Percentiles rank a stretch among this genome's conserved stretches.
phyloP scores from a whole-genome alignment of 2,888 invertebrate genomes.

The Campoplex capitator region DNA sequence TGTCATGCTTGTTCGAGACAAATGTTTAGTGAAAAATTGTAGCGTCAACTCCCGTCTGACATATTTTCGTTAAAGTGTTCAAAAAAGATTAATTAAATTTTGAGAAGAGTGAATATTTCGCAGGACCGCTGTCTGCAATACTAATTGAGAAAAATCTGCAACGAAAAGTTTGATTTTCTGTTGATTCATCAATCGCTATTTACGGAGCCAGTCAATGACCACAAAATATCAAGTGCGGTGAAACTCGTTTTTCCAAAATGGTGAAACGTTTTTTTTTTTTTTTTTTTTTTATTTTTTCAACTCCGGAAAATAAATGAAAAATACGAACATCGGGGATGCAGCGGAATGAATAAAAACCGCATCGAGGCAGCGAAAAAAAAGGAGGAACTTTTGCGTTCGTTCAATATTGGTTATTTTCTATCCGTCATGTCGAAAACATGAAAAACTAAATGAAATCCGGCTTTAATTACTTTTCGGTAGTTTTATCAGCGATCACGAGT shows the following conservation, averaged over 20 bases:
- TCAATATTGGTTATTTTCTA: slow-evolving; percentile 44
- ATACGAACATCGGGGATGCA: slow-evolving; percentile 5
- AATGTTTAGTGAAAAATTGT: slow-evolving; percentile 64
- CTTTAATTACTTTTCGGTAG: slow-evolving; percentile 58
- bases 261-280: neutral
- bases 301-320: slow-evolving; percentile 48
- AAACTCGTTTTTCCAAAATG: neutral
- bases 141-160: neutral
- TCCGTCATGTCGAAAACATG: slow-evolving; percentile 21
- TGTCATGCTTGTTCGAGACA: slow-evolving; percentile 64
- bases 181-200: slow-evolving; percentile 43
- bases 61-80: slow-evolving; percentile 56
- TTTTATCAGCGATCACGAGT: slow-evolving; percentile 33
- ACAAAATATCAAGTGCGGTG: slow-evolving; percentile 18
- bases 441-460: slow-evolving; percentile 49
- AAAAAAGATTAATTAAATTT: neutral
- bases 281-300: slow-evolving; percentile 14
- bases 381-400: slow-evolving; percentile 14
- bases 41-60: slow-evolving; percentile 14
- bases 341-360: slow-evolving; percentile 47
- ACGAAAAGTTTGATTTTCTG: neutral
- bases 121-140: neutral
- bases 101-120: neutral
- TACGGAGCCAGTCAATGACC: slow-evolving; percentile 19
- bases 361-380: neutral